A percentile compares a stretch with the other conserved stretches of the same genome.
Evolutionary conservation across 2,888 invertebrate genomes (phyloP).

Genomic region (Sabatieria punctata): DNA sequence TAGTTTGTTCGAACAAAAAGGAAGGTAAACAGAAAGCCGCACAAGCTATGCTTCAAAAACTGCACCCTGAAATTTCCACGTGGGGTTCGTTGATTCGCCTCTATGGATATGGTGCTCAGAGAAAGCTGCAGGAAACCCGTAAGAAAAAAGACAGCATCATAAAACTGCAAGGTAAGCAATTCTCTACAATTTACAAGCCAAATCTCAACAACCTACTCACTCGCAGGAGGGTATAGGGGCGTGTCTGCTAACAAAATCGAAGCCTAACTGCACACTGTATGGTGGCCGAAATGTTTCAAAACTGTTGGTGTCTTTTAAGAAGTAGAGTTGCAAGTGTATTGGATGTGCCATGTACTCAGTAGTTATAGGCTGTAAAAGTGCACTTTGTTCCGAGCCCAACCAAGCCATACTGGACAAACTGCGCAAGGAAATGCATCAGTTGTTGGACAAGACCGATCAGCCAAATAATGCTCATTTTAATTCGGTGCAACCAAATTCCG

Average conservation of each 20-base stretch:
- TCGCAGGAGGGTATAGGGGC: no score
- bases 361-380: constrained; percentile 67
- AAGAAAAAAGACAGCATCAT: neutral
- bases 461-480: no score
- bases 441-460: no score
- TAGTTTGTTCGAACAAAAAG: constrained; percentile 83
- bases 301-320: no score
- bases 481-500: no score
- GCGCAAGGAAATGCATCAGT: constrained; percentile 57
- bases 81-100: constrained; percentile 85
- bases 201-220: no score
- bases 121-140: neutral
- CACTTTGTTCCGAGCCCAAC: constrained; percentile 61
- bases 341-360: no score
- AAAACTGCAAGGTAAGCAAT: no score
- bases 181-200: no score
- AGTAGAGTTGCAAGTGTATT: no score
- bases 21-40: constrained; percentile 91
- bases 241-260: no score
- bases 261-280: neutral
- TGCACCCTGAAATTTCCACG: constrained; percentile 56
- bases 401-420: constrained; percentile 71
- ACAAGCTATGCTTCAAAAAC: constrained; percentile 71
- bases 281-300: neutral
- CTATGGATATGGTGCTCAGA: constrained; percentile 46